phyloP scores from a whole-genome alignment of 2,888 invertebrate species.

The Galerucella nymphaeae region DNA sequence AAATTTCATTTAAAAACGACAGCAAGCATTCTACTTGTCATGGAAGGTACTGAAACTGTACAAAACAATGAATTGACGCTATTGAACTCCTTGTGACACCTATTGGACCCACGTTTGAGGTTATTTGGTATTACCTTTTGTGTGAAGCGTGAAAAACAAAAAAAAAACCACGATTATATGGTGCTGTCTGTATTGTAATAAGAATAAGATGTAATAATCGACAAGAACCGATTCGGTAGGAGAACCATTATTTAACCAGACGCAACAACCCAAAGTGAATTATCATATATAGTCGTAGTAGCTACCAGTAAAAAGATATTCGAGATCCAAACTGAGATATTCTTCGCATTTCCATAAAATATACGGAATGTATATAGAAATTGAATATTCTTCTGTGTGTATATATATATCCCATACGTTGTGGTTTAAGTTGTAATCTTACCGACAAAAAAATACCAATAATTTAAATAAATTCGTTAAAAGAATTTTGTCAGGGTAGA shows the following conservation, averaged over 20 bases:
- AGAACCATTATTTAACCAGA: conserved; percentile 42
- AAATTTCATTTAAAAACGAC: too few relatives aligned
- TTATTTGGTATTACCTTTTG: too few relatives aligned
- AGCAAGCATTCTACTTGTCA: too few relatives aligned
- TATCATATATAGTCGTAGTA: conserved; percentile 49
- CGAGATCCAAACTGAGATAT: conserved; percentile 46
- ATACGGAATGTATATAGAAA: conserved; percentile 45
- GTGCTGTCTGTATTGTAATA: neutral
- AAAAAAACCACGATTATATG: neutral
- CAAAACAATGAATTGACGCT: too few relatives aligned
- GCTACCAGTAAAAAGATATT: conserved; percentile 51
- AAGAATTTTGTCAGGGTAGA: conserved; percentile 47
- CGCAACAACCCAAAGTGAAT: conserved; percentile 47
- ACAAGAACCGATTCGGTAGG: conserved; percentile 22
- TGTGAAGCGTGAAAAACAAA: too few relatives aligned
- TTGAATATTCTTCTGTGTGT: conserved; percentile 43
- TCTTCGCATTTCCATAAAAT: conserved; percentile 50
- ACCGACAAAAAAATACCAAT: conserved; percentile 46
- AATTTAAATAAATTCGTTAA: conserved; percentile 49
- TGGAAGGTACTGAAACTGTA: too few relatives aligned
- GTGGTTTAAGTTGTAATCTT: conserved; percentile 32
- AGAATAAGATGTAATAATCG: conserved; percentile 23
- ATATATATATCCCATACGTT: conserved; percentile 22
- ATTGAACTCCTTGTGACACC: too few relatives aligned
- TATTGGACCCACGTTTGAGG: too few relatives aligned